Evolutionary conservation across 2,797 vertebrate species (phyloP).

Genomic region (Smutsia gigantea): DNA sequence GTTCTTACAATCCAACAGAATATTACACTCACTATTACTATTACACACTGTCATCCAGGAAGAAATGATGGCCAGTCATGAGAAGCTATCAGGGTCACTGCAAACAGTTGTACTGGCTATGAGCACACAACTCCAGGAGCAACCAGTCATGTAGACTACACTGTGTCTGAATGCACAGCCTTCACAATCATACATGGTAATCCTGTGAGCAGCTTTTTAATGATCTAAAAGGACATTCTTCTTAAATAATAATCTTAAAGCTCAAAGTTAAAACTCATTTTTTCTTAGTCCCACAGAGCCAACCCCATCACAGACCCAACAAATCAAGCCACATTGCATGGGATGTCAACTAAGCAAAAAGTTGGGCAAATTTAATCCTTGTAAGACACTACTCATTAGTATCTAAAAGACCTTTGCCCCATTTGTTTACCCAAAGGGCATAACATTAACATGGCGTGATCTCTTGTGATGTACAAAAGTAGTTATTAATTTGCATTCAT

Average conservation of each 20-base stretch:
- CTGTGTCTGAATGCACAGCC: not conserved
- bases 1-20: not conserved
- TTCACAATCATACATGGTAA: not conserved
- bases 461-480: constrained; percentile 86
- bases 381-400: constrained; percentile 88
- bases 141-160: not conserved
- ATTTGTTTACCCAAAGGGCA: constrained; percentile 88
- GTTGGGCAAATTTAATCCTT: constrained; percentile 83
- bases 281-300: not conserved
- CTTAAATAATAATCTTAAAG: not conserved
- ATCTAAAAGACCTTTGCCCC: constrained; percentile 84
- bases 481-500: constrained; percentile 89
- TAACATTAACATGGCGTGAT: constrained; percentile 86
- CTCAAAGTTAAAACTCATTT: constrained; percentile 34
- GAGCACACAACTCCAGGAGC: not conserved
- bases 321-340: constrained; percentile 48
- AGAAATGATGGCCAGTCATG: not conserved
- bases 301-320: not conserved
- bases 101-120: not conserved
- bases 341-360: constrained; percentile 83
- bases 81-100: not conserved
- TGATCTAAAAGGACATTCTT: not conserved
- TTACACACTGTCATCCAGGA: not conserved
- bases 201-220: not conserved
- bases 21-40: not conserved